Base-by-base conservation (phyloP, 2,113 vertebrate species). In the Sarotherodon lohbergeri region DNA sequence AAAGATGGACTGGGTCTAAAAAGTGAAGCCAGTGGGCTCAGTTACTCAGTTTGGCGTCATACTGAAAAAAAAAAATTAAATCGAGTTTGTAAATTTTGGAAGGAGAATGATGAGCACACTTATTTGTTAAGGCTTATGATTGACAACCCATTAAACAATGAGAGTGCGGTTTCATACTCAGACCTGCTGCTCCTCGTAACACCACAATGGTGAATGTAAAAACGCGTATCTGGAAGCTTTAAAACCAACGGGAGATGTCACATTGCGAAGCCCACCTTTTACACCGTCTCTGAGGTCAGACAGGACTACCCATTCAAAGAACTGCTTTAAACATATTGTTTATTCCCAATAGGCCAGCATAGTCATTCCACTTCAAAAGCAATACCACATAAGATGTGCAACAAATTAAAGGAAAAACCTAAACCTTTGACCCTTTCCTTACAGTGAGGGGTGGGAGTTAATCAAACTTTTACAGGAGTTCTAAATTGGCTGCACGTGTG, bases 221-320 rank as follows among this genome's bases (percentile, higher is more conserved):
- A 73, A 73, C 8, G 0, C 0, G 2, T 43, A 71, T 16, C 12
- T 1, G n/a, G 63, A 46, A 27, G 68, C 39, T 73, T 17, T 16
- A 73, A 27, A 46, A 5, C 66, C 36, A 43, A 1, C 1, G 0
- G 13, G 39, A 46, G 2, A 16, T 3, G 2, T 46, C 68, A 73
- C 22, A 14, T 1, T 1, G 13, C 22, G 5, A 76, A 3, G 41
- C 14, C 41, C 41, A 76, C 8, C 41, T 48, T 76, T 76, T 29
- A 11, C 9, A 17, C 5, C 0, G 1, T 48, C 71, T 0, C 7
- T 76, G 41, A 32, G 13, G 43, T 50, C 41, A 78, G 71, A 29
- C 71, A 50, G 43, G 43, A 48, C 27, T 19, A 50, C 73, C 71
- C 16, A 32, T 32, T 78, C 27, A 78, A 78, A 78, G 46, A n/a